Base-by-base conservation (phyloP, 1,140 invertebrate genomes). In the Dryas iulia region DNA sequence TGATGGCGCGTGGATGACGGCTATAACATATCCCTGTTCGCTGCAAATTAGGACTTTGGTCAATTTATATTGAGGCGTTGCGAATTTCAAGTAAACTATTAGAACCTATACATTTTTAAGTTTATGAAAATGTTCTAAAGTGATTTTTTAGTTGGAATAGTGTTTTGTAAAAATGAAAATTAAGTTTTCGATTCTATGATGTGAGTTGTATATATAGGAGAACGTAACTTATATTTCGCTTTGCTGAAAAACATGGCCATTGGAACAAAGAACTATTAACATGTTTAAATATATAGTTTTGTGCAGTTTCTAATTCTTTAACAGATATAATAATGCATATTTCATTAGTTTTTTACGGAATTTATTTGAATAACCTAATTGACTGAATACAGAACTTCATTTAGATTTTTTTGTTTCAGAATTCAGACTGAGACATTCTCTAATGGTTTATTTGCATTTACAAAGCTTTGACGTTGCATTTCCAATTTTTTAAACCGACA, bases 391-490 rank as follows among this genome's bases (percentile, higher is more conserved):
- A 76, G 77, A 90, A 90, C 87, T 90, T 89, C 71, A 84, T 87
- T 91, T 89, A 57, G 80, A 74, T 89, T 91, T 79, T 91, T 87
- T 86, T 89, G 84, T 89, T 89, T 83, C 84, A 91, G 83, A 73
- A 26, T 57, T 66, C 58, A 59, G 60, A 69, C 66, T 56, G 72
- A 78, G 59, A 60, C 24, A 39, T 47, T 65, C 72, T 77, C 58
- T 73, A 74, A 68, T 57, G 59, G 57, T 73, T 33, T 26, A 58
- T 69, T 79, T 71, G 61, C 35, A 58, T 73, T 76, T 76, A 69
- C 63, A 59, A 53, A 23, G 62, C 26, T 33, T 68, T 70, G 60
- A 59, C 47, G 53, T 64, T 69, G 63, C 63, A 73, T 65, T 73
- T 73, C 31, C 58, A 71, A 77, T 79, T 80, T 67, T 73, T 71